phyloP scores from a whole-genome alignment of 2,113 vertebrate species.

The Chamaea fasciata region DNA sequence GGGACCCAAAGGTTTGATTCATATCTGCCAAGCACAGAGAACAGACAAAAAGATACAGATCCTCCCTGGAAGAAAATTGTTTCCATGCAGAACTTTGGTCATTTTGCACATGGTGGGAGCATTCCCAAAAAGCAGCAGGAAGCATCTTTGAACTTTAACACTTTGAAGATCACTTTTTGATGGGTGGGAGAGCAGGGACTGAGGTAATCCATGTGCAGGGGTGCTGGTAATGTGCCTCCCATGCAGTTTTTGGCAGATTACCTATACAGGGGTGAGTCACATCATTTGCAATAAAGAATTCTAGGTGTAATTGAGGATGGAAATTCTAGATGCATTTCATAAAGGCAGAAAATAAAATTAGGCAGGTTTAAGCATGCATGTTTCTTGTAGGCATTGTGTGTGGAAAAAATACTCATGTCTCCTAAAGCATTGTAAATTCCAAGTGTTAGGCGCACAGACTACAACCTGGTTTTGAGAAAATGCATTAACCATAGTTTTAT shows the following conservation, averaged over 20 bases:
- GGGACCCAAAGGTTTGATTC: not conserved
- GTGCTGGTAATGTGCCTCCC: not conserved
- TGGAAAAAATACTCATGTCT: not conserved
- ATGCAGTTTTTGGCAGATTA: not conserved
- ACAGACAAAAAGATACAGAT: not conserved
- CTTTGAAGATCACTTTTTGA: not conserved
- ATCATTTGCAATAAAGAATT: not conserved
- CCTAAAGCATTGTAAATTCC: not conserved
- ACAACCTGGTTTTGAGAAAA: not conserved
- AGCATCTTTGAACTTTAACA: not conserved
- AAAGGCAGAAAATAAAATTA: slow-evolving; percentile 1
- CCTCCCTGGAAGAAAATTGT: not conserved
- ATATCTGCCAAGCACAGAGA: not conserved
- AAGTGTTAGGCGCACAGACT: not conserved
- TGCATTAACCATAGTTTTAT: not conserved
- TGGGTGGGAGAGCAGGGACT: not conserved
- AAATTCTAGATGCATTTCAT: not conserved
- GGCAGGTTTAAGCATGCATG: not conserved
- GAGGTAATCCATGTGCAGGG: not conserved
- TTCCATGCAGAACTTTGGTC: not conserved
- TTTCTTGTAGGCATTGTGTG: not conserved
- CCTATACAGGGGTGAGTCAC: not conserved
- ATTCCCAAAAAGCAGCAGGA: not conserved
- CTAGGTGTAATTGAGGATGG: not conserved
- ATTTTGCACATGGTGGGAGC: not conserved